These are phyloP conservation scores for Buceros bicornis DNA, from an alignment of 2,797 vertebrate genomes.

Conservation along the genomic window DNA sequence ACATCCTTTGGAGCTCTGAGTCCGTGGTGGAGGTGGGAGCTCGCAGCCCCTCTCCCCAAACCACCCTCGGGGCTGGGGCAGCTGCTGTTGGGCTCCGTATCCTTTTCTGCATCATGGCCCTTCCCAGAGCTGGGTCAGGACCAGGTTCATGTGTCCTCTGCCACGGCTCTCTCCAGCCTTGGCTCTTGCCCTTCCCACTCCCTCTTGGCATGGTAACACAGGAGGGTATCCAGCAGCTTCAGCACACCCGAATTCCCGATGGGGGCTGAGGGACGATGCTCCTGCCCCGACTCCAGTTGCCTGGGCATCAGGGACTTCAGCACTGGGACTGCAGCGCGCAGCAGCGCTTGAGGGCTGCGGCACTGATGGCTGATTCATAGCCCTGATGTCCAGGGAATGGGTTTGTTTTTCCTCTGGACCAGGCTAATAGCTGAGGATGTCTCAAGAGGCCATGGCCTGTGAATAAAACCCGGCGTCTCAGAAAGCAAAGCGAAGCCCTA, in stretches of 20 bases:
- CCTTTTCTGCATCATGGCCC: background rate
- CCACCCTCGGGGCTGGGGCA: rapidly evolving
- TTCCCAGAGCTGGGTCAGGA: background rate
- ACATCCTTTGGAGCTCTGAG: background rate
- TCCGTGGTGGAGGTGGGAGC: background rate
- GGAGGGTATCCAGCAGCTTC: background rate
- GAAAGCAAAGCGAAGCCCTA: background rate
- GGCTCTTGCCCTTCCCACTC: background rate
- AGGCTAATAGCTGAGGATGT: conserved; percentile 57
- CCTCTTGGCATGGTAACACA: rapidly evolving
- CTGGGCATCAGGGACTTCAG: rapidly evolving
- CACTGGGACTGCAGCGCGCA: background rate
- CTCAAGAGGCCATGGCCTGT: conserved; percentile 59
- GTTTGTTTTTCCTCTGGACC: conserved; percentile 30
- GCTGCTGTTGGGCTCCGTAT: background rate
- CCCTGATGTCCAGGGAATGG: background rate
- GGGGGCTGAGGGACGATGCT: rapidly evolving
- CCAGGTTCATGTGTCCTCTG: background rate
- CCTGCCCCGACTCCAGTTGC: background rate
- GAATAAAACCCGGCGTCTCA: conserved; percentile 23
- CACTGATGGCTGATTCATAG: background rate
- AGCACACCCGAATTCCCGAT: rapidly evolving
- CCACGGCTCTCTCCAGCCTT: rapidly evolving
- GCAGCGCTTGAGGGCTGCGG: rapidly evolving
- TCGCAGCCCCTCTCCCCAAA: background rate